Evolutionary conservation across 2,888 invertebrate genomes (phyloP), one percentile per base, ranked within the genome.

Genomic region (Oscheius sp.): DNA sequence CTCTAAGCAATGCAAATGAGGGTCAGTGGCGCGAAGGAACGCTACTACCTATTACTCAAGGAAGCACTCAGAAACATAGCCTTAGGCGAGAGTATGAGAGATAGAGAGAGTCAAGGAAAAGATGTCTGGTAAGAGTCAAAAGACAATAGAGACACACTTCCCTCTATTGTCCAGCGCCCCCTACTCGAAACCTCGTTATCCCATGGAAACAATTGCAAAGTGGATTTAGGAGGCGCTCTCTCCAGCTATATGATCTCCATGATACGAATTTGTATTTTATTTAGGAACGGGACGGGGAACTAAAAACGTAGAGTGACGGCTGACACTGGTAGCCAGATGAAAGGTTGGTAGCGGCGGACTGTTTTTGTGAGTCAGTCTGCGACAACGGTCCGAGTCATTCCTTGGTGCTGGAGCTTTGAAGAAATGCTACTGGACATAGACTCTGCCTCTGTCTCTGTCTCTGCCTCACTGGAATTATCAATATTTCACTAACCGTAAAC

Each of bases 141-240:
- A 29, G 29, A 33, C 57, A 29, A 10, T 10, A 0, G 57, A 2
- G 29, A 33, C 57, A 57, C 29, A 32, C 29, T 9, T 32, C 57
- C 2, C 29, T 7, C 57, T 33, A 10, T 57, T 33, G 32, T 57
- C 57, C 29, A 32, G 29, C 29, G 32, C 29, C 57, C n/a, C 53
- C 57, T 53, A 53, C 53, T 57, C 57, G 33, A 57, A 57, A 57
- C 57, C 32, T 57, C 57, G 57, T 57, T 57, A 57, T 57, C 57
- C 57, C 32, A 2, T 57, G 42, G 57, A 57, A 57, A 57, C 57
- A 57, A 57, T 57, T 33, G 57, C 32, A 57, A 57, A 57, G 57
- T 57, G 57, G 57, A 57, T 57, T 57, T 29, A 57, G 32, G 33
- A 33, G 32, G 57, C 57, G 57, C 29, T 57, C 57, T 57, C 57